Evolutionary conservation across 2,797 vertebrate genomes (phyloP), one percentile per base, ranked within the genome.

Genomic region (Gephyroberyx darwinii): DNA sequence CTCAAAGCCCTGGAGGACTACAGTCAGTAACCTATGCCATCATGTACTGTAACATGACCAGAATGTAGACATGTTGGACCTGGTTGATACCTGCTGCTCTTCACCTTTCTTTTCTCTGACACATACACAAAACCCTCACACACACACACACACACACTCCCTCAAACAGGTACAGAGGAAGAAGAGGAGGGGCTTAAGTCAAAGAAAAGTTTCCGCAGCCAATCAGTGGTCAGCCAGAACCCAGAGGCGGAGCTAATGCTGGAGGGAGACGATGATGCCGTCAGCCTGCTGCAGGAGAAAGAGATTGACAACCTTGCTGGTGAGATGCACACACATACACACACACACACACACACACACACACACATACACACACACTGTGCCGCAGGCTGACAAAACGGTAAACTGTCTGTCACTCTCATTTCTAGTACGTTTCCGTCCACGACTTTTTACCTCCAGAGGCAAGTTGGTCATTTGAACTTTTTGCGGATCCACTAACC

Each of bases 261-360:
- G 86, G 98, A 99, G 91, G 98, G 98, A 69, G 98, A 99, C 2
- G 98, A 99, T 19, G 98, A 99, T 17, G 93, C 98, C 0, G 96
- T 98, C 79, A 99, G 98, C 82, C 92, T 99, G 54, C 94, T 99
- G 50, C 97, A 99, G 86, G 98, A 99, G 84, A 99, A 99, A 70
- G 98, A 99, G 90, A 97, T 99, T 0, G 98, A 99, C 92, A 99
- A 98, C 84, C 96, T 99, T 0, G 97, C 98, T 91, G 98, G 98
- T 99, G 91, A 89, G 78, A 77, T 57, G 7, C 48, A 50, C 14
- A 39, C 30, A 20, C 3, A 43, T 2, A 35, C 14, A 41, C n/a
- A 57, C 16, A 67, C 19, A 57, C 12, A 30, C 35, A 51, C 13
- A 41, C 33, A 7, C 33, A 35, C 5, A 8, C 5, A 37, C 33